Evolutionary conservation across 2,113 vertebrate species (phyloP).

Genomic region (Artemisiospiza belli): DNA sequence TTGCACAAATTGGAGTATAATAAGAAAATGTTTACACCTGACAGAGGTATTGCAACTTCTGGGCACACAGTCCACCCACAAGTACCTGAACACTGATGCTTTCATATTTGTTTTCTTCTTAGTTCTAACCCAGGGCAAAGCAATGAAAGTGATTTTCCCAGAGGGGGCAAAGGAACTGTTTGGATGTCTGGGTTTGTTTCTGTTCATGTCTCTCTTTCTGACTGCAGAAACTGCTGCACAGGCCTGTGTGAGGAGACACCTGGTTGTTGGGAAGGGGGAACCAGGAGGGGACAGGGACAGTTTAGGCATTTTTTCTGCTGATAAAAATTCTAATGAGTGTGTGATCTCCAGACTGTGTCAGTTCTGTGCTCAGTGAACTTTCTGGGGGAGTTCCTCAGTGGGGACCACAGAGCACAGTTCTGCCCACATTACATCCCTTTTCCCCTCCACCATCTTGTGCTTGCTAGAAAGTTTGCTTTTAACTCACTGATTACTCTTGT

Average conservation of each 20-base stretch:
- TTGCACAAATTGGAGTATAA: not conserved
- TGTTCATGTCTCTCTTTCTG: not conserved
- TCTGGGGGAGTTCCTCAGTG: fast-evolving
- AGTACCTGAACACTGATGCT: not conserved
- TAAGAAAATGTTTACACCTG: not conserved
- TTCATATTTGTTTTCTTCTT: not conserved
- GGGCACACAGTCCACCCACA: not conserved
- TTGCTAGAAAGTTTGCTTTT: not conserved
- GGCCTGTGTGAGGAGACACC: not conserved
- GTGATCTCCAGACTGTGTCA: not conserved
- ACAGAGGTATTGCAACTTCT: not conserved
- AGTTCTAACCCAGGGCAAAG: not conserved
- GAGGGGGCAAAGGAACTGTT: not conserved
- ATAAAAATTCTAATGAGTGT: not conserved
- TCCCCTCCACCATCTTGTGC: not conserved
- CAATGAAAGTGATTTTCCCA: not conserved
- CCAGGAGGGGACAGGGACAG: not conserved
- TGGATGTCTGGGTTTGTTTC: not conserved
- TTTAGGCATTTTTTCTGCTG: not conserved
- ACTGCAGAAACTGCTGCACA: not conserved
- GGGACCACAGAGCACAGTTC: not conserved
- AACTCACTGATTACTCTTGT: not conserved
- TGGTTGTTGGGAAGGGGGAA: not conserved
- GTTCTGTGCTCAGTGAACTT: not conserved
- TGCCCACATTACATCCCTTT: not conserved